These are phyloP conservation scores for Nomada hirtipes DNA, from an alignment of 2,888 invertebrate genomes.

Conservation along the genomic window DNA sequence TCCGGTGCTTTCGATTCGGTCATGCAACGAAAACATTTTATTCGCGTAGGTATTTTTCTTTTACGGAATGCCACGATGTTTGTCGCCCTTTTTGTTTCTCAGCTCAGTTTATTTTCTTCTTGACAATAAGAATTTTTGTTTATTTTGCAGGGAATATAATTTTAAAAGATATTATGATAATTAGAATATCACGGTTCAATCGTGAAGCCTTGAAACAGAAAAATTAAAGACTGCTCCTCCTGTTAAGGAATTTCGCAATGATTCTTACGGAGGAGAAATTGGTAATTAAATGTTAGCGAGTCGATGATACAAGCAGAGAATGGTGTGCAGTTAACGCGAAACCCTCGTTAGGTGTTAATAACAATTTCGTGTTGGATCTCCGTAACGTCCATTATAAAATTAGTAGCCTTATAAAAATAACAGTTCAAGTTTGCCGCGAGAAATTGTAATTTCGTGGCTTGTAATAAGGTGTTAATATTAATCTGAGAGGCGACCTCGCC, in stretches of 20 bases:
- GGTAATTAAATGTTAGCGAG: constrained; percentile 29
- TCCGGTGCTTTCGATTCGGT: too few relatives aligned
- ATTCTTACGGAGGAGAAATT: constrained; percentile 8
- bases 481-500: constrained; percentile 26
- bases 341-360: constrained; percentile 24
- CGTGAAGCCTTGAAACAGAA: too few relatives aligned
- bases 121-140: too few relatives aligned
- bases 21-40: too few relatives aligned
- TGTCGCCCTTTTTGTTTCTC: not conserved
- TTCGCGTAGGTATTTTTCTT: too few relatives aligned
- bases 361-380: constrained; percentile 2
- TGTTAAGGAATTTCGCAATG: constrained; percentile 10
- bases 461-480: constrained; percentile 61
- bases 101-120: too few relatives aligned
- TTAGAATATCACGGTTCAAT: too few relatives aligned
- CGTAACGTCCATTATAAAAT: constrained; percentile 20
- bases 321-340: not conserved
- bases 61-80: not conserved
- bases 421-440: constrained; percentile 7
- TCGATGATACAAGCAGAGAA: not conserved
- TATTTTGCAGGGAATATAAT: too few relatives aligned
- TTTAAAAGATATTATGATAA: too few relatives aligned
- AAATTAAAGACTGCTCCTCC: too few relatives aligned
- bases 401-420: constrained; percentile 16
- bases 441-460: constrained; percentile 38